These are phyloP conservation scores for Lycopodina hypogea DNA, from an alignment of 37 sponge, comb jelly and placozoan genomes.

Conservation along the genomic window DNA sequence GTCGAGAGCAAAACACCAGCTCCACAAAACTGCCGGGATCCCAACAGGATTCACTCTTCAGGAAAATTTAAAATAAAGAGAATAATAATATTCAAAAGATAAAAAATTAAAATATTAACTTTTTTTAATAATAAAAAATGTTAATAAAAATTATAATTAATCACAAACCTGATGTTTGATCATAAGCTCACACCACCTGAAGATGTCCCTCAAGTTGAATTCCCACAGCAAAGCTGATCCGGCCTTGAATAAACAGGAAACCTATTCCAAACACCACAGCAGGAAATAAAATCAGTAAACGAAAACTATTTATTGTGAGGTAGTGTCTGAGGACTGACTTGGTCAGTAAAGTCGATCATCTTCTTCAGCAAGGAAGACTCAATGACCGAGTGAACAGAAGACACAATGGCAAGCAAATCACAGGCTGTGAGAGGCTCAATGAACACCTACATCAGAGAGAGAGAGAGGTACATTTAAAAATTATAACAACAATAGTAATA, in stretches of 20 bases:
- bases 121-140: neutral
- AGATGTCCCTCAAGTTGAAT: conserved; percentile 92
- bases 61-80: neutral
- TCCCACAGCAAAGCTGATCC: conserved; percentile 76
- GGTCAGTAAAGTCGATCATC: conserved; percentile 80
- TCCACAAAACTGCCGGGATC: conserved; percentile 70
- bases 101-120: neutral
- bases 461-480: too few relatives aligned
- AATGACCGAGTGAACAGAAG: conserved; percentile 58
- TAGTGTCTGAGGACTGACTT: conserved; percentile 52
- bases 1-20: conserved; percentile 46
- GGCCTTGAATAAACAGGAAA: neutral
- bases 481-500: neutral
- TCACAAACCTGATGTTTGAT: conserved; percentile 31
- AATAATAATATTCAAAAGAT: neutral
- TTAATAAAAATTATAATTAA: neutral
- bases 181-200: conserved; percentile 95
- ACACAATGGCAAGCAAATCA: conserved; percentile 73
- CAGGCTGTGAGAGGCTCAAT: conserved; percentile 61
- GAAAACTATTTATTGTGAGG: too few relatives aligned
- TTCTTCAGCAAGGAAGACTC: conserved; percentile 22
- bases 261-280: neutral
- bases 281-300: too few relatives aligned
- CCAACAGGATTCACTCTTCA: neutral
- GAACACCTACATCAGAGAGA: conserved; percentile 76